Conservation (phyloP, 64 coral and sea anemone species). For the Montipora capricornis region DNA sequence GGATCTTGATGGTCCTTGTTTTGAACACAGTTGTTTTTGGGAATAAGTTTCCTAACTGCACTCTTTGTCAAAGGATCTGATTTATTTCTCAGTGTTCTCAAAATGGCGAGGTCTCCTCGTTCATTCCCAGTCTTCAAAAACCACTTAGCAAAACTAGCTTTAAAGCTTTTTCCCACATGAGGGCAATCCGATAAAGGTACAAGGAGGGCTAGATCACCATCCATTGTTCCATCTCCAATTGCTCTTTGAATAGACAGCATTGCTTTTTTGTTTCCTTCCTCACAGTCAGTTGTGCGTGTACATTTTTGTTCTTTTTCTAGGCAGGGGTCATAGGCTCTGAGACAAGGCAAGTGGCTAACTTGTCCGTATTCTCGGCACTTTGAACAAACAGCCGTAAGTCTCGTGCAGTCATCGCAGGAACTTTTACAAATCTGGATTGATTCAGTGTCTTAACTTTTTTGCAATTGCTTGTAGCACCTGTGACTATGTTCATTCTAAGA, state of each 20-base stretch:
- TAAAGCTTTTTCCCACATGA: too few species aligned
- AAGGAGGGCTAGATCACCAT: too few species aligned
- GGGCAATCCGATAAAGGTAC: too few species aligned
- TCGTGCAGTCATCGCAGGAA: slow-evolving; percentile 21
- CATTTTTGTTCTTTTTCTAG: slow-evolving; percentile 47
- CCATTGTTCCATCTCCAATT: slow-evolving; percentile 8
- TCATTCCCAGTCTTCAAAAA: too few species aligned
- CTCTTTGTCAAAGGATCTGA: too few species aligned
- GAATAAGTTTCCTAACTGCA: background rate
- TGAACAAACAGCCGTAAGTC: slow-evolving; percentile 11
- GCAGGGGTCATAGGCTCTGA: slow-evolving; percentile 49
- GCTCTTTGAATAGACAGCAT: slow-evolving; percentile 18
- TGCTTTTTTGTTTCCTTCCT: slow-evolving; percentile 61
- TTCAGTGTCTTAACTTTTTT: too few species aligned
- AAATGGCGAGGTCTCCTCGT: too few species aligned
- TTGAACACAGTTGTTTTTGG: slow-evolving; percentile 39
- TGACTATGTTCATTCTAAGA: slow-evolving; percentile 32
- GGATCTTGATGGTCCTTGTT: slow-evolving; percentile 53
- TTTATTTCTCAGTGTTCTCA: too few species aligned
- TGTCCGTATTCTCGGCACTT: slow-evolving; percentile 20
- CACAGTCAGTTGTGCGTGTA: slow-evolving; percentile 19
- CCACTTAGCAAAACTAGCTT: too few species aligned
- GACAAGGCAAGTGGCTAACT: slow-evolving; percentile 45
- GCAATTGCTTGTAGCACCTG: background rate
- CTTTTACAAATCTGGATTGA: slow-evolving; percentile 31